phyloP scores from a whole-genome alignment of 1,140 invertebrate genomes.

The Asbolus verrucosus region DNA sequence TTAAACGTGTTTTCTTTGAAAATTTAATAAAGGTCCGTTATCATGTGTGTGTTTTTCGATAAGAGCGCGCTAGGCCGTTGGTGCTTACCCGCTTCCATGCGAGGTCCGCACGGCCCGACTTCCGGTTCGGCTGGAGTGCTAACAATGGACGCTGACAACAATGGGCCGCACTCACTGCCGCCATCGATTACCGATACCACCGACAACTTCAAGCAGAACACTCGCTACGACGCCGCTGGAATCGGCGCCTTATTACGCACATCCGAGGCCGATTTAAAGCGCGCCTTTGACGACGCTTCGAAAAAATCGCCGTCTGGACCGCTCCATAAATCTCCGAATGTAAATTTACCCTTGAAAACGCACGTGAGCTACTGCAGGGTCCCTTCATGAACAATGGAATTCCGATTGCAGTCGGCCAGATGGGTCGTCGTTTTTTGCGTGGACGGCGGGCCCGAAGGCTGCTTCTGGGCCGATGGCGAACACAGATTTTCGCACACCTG shows the following conservation, averaged over 20 bases:
- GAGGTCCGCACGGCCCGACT: slow-evolving; percentile 47
- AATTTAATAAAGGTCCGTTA: too few species aligned
- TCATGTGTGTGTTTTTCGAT: too few species aligned
- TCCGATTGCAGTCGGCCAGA: slow-evolving; percentile 19
- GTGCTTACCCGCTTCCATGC: too few species aligned
- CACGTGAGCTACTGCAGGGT: slow-evolving; percentile 35
- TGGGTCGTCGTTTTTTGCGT: neutral
- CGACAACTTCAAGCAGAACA: slow-evolving; percentile 49
- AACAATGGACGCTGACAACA: slow-evolving; percentile 53
- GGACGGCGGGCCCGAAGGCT: neutral
- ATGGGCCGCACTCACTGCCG: slow-evolving; percentile 48
- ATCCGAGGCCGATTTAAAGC: neutral
- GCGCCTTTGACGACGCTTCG: too few species aligned
- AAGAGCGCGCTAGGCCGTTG: neutral
- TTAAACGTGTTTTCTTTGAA: too few species aligned
- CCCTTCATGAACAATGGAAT: slow-evolving; percentile 40
- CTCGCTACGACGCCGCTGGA: slow-evolving; percentile 27
- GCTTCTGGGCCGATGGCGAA: slow-evolving; percentile 5
- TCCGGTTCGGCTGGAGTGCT: slow-evolving; percentile 49
- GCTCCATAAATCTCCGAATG: slow-evolving; percentile 27
- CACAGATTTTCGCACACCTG: slow-evolving; percentile 42
- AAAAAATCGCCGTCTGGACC: neutral
- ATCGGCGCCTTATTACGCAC: neutral
- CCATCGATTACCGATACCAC: slow-evolving; percentile 51
- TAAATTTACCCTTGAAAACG: slow-evolving; percentile 28